A percentile compares a stretch with the other conserved stretches of the same genome.
Evolutionary conservation across 2,113 vertebrate genomes (phyloP).

Genomic region (Myotis davidii): DNA sequence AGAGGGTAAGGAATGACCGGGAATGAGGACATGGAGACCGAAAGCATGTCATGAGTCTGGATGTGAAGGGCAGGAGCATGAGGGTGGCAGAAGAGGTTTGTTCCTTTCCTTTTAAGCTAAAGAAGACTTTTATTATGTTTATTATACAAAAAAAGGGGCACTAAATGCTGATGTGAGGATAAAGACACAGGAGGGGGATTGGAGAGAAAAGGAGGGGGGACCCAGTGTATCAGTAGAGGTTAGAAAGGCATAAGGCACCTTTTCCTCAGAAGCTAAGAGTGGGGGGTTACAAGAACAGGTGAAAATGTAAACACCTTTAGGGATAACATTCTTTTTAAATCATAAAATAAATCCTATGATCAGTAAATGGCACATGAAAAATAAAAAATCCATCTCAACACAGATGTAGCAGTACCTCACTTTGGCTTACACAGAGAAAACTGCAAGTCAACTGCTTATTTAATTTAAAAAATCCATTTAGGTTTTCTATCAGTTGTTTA

Average conservation of each 20-base stretch:
- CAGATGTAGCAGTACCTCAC: neutral
- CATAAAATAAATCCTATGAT: slow-evolving; percentile 36
- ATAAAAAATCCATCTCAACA: neutral
- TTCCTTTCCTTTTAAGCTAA: neutral
- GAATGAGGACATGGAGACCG: neutral
- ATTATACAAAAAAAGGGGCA: neutral
- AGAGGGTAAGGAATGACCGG: neutral
- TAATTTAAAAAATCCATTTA: neutral
- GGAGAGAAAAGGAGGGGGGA: neutral
- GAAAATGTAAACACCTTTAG: neutral
- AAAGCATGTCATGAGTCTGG: neutral
- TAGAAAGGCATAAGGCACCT: neutral
- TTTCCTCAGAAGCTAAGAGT: neutral
- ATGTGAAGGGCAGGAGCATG: neutral
- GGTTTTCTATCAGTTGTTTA: slow-evolving; percentile 11
- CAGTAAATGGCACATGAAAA: slow-evolving; percentile 57
- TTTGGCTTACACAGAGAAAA: neutral
- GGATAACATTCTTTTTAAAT: neutral
- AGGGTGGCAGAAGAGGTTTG: neutral
- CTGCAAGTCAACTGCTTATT: neutral
- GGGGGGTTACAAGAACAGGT: neutral
- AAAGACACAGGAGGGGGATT: neutral
- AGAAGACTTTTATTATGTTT: neutral
- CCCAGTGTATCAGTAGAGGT: neutral
- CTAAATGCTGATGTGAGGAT: neutral